These are phyloP conservation scores for Diachrysia chrysitis DNA, from an alignment of 2,888 invertebrate species.

Conservation along the genomic window DNA sequence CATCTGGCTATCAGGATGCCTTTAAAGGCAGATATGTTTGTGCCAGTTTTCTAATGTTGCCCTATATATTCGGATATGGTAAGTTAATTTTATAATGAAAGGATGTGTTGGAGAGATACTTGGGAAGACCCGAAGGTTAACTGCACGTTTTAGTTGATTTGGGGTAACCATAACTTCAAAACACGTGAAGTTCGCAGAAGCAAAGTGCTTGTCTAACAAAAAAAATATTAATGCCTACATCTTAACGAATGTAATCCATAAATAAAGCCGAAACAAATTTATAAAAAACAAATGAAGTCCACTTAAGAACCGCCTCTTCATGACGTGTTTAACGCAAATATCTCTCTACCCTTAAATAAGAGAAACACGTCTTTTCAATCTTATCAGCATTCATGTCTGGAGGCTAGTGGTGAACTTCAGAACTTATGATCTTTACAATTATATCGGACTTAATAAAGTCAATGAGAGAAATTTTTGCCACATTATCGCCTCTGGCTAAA, in stretches of 20 bases:
- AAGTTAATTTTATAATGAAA: slow-evolving; percentile 21
- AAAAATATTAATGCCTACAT: not conserved
- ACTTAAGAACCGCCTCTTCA: not conserved
- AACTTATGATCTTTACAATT: slow-evolving; percentile 40
- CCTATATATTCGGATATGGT: slow-evolving; percentile 47
- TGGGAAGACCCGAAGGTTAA: slow-evolving; percentile 24
- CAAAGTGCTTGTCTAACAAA: not conserved
- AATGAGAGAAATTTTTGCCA: slow-evolving; percentile 48
- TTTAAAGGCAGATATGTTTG: slow-evolving; percentile 46
- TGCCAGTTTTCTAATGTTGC: slow-evolving; percentile 46
- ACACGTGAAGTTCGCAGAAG: not conserved
- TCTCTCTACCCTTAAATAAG: slow-evolving; percentile 3
- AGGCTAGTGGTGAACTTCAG: slow-evolving; percentile 46
- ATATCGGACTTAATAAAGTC: slow-evolving; percentile 43
- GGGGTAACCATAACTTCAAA: not conserved
- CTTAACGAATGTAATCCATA: no score
- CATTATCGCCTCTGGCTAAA: slow-evolving; percentile 41
- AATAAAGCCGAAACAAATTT: no score
- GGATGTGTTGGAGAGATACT: slow-evolving; percentile 23
- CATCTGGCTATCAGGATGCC: slow-evolving; percentile 48
- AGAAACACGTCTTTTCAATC: slow-evolving; percentile 29
- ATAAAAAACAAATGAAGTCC: no score
- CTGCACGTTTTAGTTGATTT: not conserved
- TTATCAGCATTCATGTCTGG: slow-evolving; percentile 33
- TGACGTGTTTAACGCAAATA: not conserved